phyloP scores from a whole-genome alignment of 2,888 invertebrate species.

The Argyresthia albistria region DNA sequence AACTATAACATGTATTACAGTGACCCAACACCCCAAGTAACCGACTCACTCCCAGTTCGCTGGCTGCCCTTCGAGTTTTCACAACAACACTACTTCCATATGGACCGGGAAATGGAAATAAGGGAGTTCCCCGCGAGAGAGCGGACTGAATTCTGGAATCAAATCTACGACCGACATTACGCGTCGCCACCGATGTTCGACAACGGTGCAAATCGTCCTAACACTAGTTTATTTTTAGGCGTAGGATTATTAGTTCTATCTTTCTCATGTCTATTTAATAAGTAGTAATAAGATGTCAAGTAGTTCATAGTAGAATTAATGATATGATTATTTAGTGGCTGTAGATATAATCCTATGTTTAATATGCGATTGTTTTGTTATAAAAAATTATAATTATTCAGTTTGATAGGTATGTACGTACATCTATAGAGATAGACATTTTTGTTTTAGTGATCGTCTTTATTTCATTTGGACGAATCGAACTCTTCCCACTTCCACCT shows the following conservation, averaged over 20 bases:
- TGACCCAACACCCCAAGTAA: not conserved
- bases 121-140: not conserved
- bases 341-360: no score
- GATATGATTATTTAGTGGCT: no score
- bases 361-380: no score
- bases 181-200: not conserved
- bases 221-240: not conserved
- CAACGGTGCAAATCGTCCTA: not conserved
- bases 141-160: not conserved
- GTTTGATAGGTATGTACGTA: not conserved
- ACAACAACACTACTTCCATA: not conserved
- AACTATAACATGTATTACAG: conserved; percentile 1
- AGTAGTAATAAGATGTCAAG: no score
- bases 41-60: not conserved
- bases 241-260: no score
- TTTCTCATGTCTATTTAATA: no score
- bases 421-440: no score
- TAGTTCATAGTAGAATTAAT: no score
- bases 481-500: no score
- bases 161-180: not conserved
- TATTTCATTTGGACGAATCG: not conserved
- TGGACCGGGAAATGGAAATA: not conserved
- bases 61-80: not conserved
- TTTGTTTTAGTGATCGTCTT: no score
- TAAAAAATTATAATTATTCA: not conserved